Evolutionary conservation across 2,888 invertebrate species (phyloP).

Genomic region (Synanthedon vespiformis): DNA sequence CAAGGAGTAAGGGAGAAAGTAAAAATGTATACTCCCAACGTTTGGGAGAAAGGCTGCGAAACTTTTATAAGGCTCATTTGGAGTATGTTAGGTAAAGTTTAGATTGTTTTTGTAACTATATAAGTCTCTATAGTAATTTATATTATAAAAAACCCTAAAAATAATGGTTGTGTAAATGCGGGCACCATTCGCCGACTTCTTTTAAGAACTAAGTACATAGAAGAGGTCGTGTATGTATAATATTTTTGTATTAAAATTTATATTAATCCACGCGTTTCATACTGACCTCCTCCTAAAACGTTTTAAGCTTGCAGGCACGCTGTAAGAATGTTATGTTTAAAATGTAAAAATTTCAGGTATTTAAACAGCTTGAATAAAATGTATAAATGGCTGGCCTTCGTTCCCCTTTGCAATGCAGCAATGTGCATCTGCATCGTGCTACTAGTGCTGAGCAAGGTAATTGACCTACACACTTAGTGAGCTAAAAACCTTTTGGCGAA

Average conservation of each 20-base stretch:
- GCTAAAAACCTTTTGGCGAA: background rate
- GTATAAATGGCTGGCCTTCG: slow-evolving; percentile 36
- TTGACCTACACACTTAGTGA: background rate
- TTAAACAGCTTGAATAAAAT: slow-evolving; percentile 23
- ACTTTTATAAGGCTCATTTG: slow-evolving; percentile 30
- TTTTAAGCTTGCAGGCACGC: too few species aligned
- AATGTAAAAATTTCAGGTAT: slow-evolving; percentile 23
- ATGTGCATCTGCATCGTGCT: slow-evolving; percentile 28
- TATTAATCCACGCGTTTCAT: too few species aligned
- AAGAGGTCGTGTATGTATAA: too few species aligned
- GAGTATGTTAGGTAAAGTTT: slow-evolving; percentile 28
- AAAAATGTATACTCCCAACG: slow-evolving; percentile 19
- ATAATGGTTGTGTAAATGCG: too few species aligned
- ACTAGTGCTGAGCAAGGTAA: slow-evolving; percentile 35
- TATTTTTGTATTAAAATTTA: too few species aligned
- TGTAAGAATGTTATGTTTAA: too few species aligned
- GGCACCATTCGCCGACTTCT: too few species aligned
- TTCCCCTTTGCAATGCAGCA: slow-evolving; percentile 27
- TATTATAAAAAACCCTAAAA: too few species aligned
- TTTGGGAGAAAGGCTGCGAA: slow-evolving; percentile 23
- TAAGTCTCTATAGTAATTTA: too few species aligned
- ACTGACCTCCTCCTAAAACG: too few species aligned
- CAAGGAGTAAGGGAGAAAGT: slow-evolving; percentile 11
- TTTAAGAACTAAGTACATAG: too few species aligned
- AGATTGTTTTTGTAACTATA: background rate